phyloP scores from a whole-genome alignment of 1,140 invertebrate genomes.

The Homalodisca vitripennis region DNA sequence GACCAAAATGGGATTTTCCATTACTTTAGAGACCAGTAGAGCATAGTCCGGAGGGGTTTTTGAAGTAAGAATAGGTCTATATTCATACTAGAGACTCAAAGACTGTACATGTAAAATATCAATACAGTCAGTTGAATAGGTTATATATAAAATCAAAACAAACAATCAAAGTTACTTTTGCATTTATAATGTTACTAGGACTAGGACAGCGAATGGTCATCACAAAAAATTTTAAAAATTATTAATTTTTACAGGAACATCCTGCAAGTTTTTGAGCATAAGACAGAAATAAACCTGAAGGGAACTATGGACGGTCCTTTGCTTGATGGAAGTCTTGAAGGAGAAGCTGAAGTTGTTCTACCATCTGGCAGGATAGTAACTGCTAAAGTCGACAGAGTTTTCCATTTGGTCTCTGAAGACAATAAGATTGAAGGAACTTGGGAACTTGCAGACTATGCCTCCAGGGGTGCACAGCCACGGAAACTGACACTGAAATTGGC shows the following conservation, averaged over 20 bases:
- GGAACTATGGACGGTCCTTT: slow-evolving; percentile 9
- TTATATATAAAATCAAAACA: too few relatives aligned
- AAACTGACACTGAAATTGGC: slow-evolving; percentile 32
- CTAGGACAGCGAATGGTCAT: too few relatives aligned
- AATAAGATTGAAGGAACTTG: slow-evolving; percentile 22
- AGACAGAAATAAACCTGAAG: slow-evolving; percentile 44
- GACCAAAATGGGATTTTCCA: too few relatives aligned
- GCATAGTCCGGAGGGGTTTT: too few relatives aligned
- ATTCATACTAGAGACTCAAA: too few relatives aligned
- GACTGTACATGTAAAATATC: too few relatives aligned
- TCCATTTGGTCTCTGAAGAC: slow-evolving; percentile 8
- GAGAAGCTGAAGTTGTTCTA: slow-evolving; percentile 26
- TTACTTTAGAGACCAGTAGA: too few relatives aligned
- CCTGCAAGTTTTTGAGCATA: slow-evolving; percentile 56
- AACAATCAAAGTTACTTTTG: too few relatives aligned
- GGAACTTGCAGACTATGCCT: slow-evolving; percentile 3
- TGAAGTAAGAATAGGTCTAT: too few relatives aligned
- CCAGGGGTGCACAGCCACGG: slow-evolving; percentile 27
- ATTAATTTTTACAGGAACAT: slow-evolving; percentile 51
- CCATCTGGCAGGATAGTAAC: slow-evolving; percentile 19
- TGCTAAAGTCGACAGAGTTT: background rate
- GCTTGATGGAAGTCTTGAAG: slow-evolving; percentile 3
- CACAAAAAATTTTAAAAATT: too few relatives aligned
- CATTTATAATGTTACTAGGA: too few relatives aligned
- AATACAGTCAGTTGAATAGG: too few relatives aligned